Evolutionary conservation across 2,113 vertebrate species (phyloP), one percentile per base, ranked within the genome.

Genomic region (Rallus limicola): DNA sequence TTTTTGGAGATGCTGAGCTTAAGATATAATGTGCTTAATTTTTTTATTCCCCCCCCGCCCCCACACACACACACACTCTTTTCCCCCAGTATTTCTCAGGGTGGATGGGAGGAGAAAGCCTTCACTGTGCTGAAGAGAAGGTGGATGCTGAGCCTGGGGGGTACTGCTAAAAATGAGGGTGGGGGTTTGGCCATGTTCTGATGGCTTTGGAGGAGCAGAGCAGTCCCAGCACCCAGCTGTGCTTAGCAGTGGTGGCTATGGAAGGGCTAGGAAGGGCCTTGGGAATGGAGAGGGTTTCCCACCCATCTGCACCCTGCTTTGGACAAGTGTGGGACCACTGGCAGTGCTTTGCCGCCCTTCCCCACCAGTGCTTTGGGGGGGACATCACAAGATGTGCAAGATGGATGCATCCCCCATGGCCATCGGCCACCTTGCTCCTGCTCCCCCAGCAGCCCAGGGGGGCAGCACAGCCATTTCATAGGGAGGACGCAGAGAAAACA

Each of bases 1-100:
- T 97, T 95, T 65, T 86, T 24, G 53, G 91, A 97, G 95, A 97
- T 88, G 60, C 90, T 95, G 93, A 96, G 77, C 89, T 96, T 87
- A 34, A 86, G 96, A 95, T 48, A 24, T 70, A 96, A 97, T 53
- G 56, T 56, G 68, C 77, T 94, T 70, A 69, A 95, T 93, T 97
- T 95, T 93, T 97, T 78, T 82, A 20, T 71, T 23, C 48, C 48
- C 92, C 88, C 24, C 11, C 36, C 29, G 25, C 7, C 26, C 36
- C n/a, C n/a, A n/a, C n/a, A n/a, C n/a, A n/a, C n/a, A n/a, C n/a
- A n/a, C n/a, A n/a, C n/a, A n/a, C n/a, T 36, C 36, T 36, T 36
- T 9, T 10, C 6, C 10, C 21, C 1, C 10, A 2, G 13, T 6
- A 3, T 85, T 85, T 69, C 44, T 48, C 2, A 1, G 85, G 91